A percentile compares a stretch with the other conserved stretches of the same genome.
phyloP scores from a whole-genome alignment of 2,888 invertebrate species.

The Epistrophe grossulariae region DNA sequence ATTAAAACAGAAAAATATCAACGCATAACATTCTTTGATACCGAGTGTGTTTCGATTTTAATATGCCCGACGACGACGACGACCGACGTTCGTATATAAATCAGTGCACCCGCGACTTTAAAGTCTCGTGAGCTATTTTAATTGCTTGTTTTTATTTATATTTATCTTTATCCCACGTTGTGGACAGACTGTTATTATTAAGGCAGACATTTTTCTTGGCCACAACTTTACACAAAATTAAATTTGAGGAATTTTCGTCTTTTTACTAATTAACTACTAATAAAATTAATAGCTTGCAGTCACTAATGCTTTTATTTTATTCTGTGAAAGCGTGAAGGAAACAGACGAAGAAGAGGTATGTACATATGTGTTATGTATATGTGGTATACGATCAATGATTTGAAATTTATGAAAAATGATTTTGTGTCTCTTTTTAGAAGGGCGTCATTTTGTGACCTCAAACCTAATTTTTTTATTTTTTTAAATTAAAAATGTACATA shows the following conservation, averaged over 20 bases:
- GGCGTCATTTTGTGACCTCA: conserved; percentile 4
- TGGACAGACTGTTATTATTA: neutral
- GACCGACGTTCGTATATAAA: conserved; percentile 35
- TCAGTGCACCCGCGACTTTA: conserved; percentile 50
- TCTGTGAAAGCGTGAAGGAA: conserved; percentile 17
- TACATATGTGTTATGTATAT: too few relatives aligned
- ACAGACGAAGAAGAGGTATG: neutral
- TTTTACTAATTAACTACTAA: conserved; percentile 67
- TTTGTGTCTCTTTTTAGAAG: neutral
- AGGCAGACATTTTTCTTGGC: neutral
- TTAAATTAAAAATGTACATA: neutral
- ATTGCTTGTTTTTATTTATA: conserved; percentile 58
- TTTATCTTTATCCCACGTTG: conserved; percentile 33
- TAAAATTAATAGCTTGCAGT: conserved; percentile 65
- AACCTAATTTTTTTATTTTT: neutral
- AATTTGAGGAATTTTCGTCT: conserved; percentile 54
- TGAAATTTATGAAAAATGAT: neutral
- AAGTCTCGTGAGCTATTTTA: conserved; percentile 64
- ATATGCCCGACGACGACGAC: conserved; percentile 20
- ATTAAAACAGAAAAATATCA: neutral
- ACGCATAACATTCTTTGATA: neutral
- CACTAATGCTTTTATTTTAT: conserved; percentile 30
- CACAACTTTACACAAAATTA: conserved; percentile 43
- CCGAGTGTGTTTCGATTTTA: neutral
- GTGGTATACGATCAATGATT: neutral